Evolutionary conservation across 2,797 vertebrate genomes (phyloP).

Genomic region (Betta splendens): DNA sequence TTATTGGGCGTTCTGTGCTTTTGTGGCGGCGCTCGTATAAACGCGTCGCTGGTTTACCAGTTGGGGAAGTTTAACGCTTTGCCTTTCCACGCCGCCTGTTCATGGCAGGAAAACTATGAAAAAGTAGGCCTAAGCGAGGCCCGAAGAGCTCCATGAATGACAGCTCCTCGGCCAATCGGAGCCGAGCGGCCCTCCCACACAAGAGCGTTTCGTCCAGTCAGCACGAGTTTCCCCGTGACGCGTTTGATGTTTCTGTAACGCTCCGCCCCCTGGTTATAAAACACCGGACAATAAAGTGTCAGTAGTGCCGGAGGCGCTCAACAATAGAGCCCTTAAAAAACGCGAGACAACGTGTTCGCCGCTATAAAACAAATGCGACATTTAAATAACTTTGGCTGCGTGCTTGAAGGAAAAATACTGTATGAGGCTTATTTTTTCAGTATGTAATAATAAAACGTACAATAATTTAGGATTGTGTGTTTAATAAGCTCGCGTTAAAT

Average conservation of each 20-base stretch:
- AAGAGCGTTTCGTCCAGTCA: constrained; percentile 27
- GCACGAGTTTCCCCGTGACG: constrained; percentile 1
- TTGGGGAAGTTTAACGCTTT: constrained; percentile 60
- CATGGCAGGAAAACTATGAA: constrained; percentile 58
- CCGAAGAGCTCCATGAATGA: constrained; percentile 54
- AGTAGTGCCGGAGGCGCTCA: constrained; percentile 3
- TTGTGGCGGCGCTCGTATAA: neutral
- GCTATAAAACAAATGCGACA: neutral
- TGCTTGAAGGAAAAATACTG: neutral
- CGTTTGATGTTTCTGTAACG: neutral
- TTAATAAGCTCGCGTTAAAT: neutral
- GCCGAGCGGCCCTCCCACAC: constrained; percentile 11
- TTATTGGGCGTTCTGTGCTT: accelerated
- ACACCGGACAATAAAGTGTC: constrained; percentile 67
- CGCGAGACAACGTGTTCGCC: accelerated
- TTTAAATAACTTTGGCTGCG: accelerated
- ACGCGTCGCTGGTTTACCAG: neutral
- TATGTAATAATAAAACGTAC: no score
- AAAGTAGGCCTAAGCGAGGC: constrained; percentile 76
- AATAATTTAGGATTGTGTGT: no score
- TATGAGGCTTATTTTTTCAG: no score
- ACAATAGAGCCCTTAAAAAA: neutral
- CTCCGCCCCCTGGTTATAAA: constrained; percentile 72
- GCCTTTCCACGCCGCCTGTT: constrained; percentile 58
- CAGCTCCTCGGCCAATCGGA: constrained; percentile 54